phyloP scores from a whole-genome alignment of 2,113 vertebrate genomes.

The Enhydra lutris region DNA sequence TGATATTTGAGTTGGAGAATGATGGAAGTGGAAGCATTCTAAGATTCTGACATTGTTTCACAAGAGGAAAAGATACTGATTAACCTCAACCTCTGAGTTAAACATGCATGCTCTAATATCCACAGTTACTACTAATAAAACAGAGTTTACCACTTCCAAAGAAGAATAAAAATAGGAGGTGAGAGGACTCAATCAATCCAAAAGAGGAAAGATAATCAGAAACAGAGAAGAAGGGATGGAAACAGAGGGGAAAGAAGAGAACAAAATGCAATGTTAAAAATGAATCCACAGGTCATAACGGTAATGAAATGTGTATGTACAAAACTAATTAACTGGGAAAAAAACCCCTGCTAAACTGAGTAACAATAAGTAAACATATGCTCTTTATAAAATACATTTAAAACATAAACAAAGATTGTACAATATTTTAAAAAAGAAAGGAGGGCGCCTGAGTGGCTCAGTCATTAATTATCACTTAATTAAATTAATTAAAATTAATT shows the following conservation, averaged over 20 bases:
- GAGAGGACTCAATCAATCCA: neutral
- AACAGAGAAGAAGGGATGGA: neutral
- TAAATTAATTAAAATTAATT: too few relatives aligned
- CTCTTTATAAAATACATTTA: neutral
- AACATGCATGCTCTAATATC: neutral
- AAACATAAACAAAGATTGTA: neutral
- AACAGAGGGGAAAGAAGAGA: neutral
- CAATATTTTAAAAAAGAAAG: neutral
- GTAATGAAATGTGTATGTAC: neutral
- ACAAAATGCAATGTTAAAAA: neutral
- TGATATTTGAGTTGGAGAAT: neutral
- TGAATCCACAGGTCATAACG: neutral
- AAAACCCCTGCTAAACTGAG: neutral
- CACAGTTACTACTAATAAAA: neutral
- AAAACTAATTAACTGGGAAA: neutral
- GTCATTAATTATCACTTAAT: too few relatives aligned
- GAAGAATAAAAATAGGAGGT: neutral
- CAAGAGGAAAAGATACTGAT: neutral
- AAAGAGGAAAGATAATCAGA: neutral
- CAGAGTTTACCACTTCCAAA: neutral
- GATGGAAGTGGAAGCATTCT: neutral
- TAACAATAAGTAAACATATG: neutral
- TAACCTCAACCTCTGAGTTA: neutral
- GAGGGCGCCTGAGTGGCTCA: neutral
- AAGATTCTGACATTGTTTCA: neutral